Evolutionary conservation across 2,113 vertebrate species (phyloP).

Genomic region (Lampris megalopsis): DNA sequence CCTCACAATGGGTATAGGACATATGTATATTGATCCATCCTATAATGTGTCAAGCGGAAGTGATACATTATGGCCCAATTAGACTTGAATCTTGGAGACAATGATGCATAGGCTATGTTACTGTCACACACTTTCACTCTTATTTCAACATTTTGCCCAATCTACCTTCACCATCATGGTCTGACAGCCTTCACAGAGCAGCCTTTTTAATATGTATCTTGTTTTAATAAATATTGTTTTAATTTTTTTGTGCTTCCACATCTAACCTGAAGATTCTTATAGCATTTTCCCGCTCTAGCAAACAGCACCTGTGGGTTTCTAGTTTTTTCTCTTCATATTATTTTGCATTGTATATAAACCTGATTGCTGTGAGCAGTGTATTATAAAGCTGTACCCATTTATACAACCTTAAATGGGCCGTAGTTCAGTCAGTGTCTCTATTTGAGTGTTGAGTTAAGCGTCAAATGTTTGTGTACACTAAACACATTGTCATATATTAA

Average conservation of each 20-base stretch:
- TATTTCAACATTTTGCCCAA: conserved; percentile 31
- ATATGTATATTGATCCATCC: conserved; percentile 42
- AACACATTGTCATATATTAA: conserved; percentile 90
- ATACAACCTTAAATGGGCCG: conserved; percentile 77
- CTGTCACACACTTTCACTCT: conserved; percentile 40
- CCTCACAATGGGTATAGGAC: conserved; percentile 12
- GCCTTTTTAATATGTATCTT: conserved; percentile 51
- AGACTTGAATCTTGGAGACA: conserved; percentile 49
- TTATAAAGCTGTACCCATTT: conserved; percentile 79
- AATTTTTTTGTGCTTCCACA: conserved; percentile 79
- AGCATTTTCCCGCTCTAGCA: conserved; percentile 61
- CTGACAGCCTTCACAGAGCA: conserved; percentile 58
- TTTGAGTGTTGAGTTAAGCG: conserved; percentile 84
- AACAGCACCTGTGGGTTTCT: conserved; percentile 61
- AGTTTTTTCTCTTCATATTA: conserved; percentile 43
- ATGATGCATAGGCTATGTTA: conserved; percentile 38
- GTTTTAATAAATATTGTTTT: conserved; percentile 46
- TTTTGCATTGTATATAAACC: conserved; percentile 89
- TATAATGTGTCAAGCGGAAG: conserved; percentile 28
- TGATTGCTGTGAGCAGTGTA: conserved; percentile 86
- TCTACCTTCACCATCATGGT: conserved; percentile 34
- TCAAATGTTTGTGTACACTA: conserved; percentile 87
- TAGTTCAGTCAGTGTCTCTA: conserved; percentile 83
- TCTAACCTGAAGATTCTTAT: conserved; percentile 42
- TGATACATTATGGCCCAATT: conserved; percentile 36